Evolutionary conservation across 2,113 vertebrate genomes (phyloP).

Genomic region (Macrotus californicus): DNA sequence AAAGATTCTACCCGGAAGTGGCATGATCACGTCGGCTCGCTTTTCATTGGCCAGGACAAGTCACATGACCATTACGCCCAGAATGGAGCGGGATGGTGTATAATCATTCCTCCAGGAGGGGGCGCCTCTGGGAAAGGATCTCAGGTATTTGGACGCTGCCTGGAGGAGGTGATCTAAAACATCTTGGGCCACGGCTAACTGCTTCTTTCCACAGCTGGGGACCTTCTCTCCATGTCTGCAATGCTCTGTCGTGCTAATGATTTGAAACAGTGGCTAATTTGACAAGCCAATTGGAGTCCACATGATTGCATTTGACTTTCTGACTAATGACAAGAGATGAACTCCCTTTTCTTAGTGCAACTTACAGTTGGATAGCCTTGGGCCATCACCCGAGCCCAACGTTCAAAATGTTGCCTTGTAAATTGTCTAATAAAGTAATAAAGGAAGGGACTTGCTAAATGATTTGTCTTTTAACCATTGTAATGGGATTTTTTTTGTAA

Average conservation of each 20-base stretch:
- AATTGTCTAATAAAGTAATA: constrained; percentile 74
- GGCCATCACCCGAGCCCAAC: constrained; percentile 38
- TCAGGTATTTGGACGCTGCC: not conserved
- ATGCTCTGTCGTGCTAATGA: not conserved
- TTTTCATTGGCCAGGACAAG: not conserved
- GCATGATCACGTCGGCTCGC: accelerated
- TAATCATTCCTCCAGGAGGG: not conserved
- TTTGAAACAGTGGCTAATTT: constrained; percentile 54
- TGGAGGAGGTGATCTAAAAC: not conserved
- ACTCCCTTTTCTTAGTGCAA: constrained; percentile 5
- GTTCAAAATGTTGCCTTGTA: constrained; percentile 65
- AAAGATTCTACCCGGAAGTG: accelerated
- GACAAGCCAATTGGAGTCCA: constrained; percentile 65
- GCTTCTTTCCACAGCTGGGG: not conserved
- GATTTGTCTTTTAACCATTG: constrained; percentile 78
- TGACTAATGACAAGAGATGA: constrained; percentile 61
- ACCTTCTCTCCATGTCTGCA: accelerated
- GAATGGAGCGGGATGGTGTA: accelerated
- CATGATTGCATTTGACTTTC: constrained; percentile 66
- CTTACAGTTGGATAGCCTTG: constrained; percentile 57
- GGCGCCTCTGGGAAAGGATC: not conserved
- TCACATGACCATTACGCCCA: not conserved
- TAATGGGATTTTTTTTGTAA: constrained; percentile 66
- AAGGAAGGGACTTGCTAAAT: constrained; percentile 70
- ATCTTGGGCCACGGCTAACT: not conserved